Base-by-base conservation (phyloP, 2,797 vertebrate genomes). In the Micropoecilia bifurca region DNA sequence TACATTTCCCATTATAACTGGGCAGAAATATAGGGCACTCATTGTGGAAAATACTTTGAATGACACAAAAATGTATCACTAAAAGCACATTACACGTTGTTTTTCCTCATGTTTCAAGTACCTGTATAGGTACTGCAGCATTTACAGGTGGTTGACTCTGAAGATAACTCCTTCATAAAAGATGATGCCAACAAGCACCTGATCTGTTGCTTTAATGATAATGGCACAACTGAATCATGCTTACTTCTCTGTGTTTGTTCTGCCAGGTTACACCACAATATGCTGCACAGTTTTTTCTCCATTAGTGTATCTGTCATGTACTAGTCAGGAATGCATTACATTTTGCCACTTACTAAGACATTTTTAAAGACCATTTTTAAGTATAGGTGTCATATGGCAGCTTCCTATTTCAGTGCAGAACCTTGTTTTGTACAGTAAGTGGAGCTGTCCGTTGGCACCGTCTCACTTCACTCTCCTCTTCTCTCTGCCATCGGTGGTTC, bases 401-500 rank as follows among this genome's bases (percentile, higher is more conserved):
- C 76, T 87, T 85, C 84, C 79, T 90, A 66, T 87, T 87, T 89
- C 71, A 1, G 71, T 77, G 81, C 80, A 75, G 76, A 85, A 48
- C 47, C 84, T 85, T 87, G 86, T 90, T 91, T 86, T 63, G 87
- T 90, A 90, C 86, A 87, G 90, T 92, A 90, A 92, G 93, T 90
- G 85, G 87, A 91, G 88, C 88, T 85, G 87, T 87, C 89, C 86
- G 12, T 89, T 68, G 90, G 91, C 91, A 87, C 57, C 85, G 91
- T 88, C 84, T 87, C 75, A 91, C 80, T 36, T 86, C 92, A 77
- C 82, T 85, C 82, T 76, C 61, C 76, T 84, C 82, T 75, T 61
- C 75, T 83, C 75, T 75, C 85, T 81, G 92, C 94, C 93, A 90
- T 91, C 85, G 87, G 94, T 93, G 92, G 84, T 93, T 95, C 93